These are phyloP conservation scores for Pseudomugil gertrudae DNA, from an alignment of 2,797 vertebrate genomes.

Conservation along the genomic window DNA sequence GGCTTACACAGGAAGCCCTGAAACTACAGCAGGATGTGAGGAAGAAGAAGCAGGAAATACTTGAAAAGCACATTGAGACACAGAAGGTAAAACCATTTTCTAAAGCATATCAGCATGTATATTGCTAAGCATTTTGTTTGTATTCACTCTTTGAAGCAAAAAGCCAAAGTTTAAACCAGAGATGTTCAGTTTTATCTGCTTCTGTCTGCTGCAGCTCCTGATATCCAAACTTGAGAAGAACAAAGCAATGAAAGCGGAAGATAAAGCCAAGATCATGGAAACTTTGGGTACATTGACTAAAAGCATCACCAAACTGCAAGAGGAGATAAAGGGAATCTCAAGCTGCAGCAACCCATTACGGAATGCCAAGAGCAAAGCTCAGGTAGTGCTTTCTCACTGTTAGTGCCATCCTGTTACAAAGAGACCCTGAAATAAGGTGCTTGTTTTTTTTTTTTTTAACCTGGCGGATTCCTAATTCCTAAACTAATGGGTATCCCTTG, in stretches of 20 bases:
- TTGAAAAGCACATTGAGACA: conserved; percentile 98
- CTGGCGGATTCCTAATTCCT: neutral
- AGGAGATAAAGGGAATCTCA: conserved; percentile 92
- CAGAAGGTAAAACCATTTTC: conserved; percentile 85
- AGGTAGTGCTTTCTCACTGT: conserved; percentile 79
- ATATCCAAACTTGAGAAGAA: conserved; percentile 98
- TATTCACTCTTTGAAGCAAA: neutral
- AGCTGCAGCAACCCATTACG: conserved; percentile 78
- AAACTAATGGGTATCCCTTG: neutral
- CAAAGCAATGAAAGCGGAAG: conserved; percentile 92
- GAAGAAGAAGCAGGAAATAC: conserved; percentile 97
- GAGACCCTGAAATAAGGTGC: neutral
- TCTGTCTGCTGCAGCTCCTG: conserved; percentile 83
- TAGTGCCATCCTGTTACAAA: neutral
- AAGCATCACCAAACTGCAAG: conserved; percentile 95
- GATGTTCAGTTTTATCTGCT: neutral
- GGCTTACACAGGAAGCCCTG: conserved; percentile 87
- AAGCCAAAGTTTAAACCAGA: neutral
- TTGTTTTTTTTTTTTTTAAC: neutral
- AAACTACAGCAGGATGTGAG: conserved; percentile 95
- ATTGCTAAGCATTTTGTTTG: neutral
- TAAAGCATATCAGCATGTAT: too few relatives aligned
- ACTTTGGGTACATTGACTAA: conserved; percentile 90
- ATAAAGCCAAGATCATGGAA: conserved; percentile 96
- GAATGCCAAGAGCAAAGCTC: conserved; percentile 89